phyloP scores from a whole-genome alignment of 92 coral and sea anemone species.

The Virgularia gustaviana region DNA sequence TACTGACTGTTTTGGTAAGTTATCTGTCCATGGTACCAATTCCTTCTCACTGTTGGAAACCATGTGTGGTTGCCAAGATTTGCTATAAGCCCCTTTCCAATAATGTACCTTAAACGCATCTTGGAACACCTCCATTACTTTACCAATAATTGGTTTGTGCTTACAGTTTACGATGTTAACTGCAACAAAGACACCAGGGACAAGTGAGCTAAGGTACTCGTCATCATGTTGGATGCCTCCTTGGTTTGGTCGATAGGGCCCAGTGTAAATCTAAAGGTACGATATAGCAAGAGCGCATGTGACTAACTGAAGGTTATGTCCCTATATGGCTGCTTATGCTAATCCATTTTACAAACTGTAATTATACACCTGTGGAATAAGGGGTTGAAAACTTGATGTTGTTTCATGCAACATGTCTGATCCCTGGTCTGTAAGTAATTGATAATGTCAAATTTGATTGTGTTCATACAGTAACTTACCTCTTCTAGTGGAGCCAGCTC shows the following conservation, averaged over 20 bases:
- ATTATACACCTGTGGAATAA: too few relatives aligned
- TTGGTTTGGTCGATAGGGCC: not conserved
- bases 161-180: constrained; percentile 18
- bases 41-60: constrained; percentile 4
- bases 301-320: too few relatives aligned
- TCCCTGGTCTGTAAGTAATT: too few relatives aligned
- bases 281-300: too few relatives aligned
- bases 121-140: constrained; percentile 34
- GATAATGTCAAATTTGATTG: too few relatives aligned
- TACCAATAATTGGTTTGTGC: constrained; percentile 45
- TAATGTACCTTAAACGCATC: constrained; percentile 44
- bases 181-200: not conserved
- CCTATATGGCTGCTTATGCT: too few relatives aligned
- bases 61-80: constrained; percentile 47
- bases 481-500: constrained; percentile 26
- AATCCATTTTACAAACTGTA: too few relatives aligned
- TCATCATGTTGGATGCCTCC: too few relatives aligned
- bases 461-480: too few relatives aligned
- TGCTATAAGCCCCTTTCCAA: constrained; percentile 58
- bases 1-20: constrained; percentile 32
- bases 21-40: constrained; percentile 50
- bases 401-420: not conserved
- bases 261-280: not conserved
- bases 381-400: too few relatives aligned
- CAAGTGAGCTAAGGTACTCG: not conserved